Percentiles rank a stretch among this genome's conserved stretches.
Conservation (phyloP, 2,797 vertebrate species). For the Liparis tanakae region DNA sequence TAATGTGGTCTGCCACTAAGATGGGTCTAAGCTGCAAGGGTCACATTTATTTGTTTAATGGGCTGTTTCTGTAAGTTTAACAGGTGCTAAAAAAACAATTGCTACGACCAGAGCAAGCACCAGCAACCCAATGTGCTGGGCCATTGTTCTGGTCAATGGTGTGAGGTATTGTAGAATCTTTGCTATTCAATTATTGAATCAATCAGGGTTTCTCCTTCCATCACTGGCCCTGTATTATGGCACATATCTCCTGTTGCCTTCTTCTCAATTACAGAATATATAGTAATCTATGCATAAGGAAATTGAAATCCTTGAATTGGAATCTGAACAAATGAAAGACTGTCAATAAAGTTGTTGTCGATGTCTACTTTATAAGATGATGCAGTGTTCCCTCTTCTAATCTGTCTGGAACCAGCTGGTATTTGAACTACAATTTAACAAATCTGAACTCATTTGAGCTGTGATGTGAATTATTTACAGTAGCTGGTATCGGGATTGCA, state of each 20-base stretch:
- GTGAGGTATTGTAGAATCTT: background rate
- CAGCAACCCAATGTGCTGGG: background rate
- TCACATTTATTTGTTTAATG: conserved; percentile 5
- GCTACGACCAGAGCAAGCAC: conserved; percentile 1
- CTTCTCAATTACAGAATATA: conserved; percentile 26
- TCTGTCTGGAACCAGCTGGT: background rate
- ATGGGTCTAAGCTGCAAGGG: conserved; percentile 9
- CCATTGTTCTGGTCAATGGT: background rate
- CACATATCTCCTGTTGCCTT: conserved; percentile 3
- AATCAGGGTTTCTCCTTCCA: conserved; percentile 11
- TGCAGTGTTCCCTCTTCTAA: background rate
- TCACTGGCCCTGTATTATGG: background rate
- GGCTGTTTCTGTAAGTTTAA: background rate
- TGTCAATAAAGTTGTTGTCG: conserved; percentile 27
- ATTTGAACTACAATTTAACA: background rate
- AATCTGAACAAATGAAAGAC: conserved; percentile 28
- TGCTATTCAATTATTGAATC: conserved; percentile 1
- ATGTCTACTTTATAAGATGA: background rate
- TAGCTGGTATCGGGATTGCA: background rate
- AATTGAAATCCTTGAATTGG: conserved; percentile 33
- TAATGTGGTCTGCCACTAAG: conserved; percentile 20
- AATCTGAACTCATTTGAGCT: background rate
- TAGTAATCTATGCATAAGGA: conserved; percentile 13
- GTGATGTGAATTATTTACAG: background rate
- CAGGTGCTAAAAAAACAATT: background rate